phyloP scores from a whole-genome alignment of 1,140 invertebrate species.

The Nilaparvata lugens region DNA sequence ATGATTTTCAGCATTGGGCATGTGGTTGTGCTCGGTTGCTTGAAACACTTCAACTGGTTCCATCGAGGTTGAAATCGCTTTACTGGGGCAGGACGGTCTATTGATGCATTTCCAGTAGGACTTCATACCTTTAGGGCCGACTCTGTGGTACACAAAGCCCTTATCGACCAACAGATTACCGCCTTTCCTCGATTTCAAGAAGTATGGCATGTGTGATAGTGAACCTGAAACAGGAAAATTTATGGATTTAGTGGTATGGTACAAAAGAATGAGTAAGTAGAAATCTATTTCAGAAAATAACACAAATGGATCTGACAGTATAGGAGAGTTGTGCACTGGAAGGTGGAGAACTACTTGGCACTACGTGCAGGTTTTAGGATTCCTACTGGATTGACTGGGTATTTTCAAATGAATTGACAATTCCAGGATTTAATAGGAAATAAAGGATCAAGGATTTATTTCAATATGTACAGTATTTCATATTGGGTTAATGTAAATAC shows the following conservation, averaged over 20 bases:
- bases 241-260: not conserved
- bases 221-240: not conserved
- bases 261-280: not conserved
- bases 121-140: not conserved
- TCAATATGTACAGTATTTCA: too few species aligned
- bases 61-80: not conserved
- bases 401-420: too few species aligned
- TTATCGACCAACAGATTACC: not conserved
- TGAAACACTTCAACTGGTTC: not conserved
- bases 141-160: not conserved
- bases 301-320: too few species aligned
- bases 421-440: too few species aligned
- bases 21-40: not conserved
- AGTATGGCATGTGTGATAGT: not conserved
- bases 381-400: too few species aligned
- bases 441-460: too few species aligned
- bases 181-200: not conserved
- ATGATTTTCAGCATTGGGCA: not conserved
- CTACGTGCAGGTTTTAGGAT: too few species aligned
- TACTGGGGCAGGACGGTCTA: not conserved
- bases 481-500: too few species aligned
- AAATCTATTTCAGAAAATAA: too few species aligned
- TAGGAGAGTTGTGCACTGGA: too few species aligned
- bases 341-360: too few species aligned
- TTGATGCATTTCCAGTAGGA: not conserved